Conservation (phyloP, 92 coral and sea anemone genomes). For the Paragorgia papillata region DNA sequence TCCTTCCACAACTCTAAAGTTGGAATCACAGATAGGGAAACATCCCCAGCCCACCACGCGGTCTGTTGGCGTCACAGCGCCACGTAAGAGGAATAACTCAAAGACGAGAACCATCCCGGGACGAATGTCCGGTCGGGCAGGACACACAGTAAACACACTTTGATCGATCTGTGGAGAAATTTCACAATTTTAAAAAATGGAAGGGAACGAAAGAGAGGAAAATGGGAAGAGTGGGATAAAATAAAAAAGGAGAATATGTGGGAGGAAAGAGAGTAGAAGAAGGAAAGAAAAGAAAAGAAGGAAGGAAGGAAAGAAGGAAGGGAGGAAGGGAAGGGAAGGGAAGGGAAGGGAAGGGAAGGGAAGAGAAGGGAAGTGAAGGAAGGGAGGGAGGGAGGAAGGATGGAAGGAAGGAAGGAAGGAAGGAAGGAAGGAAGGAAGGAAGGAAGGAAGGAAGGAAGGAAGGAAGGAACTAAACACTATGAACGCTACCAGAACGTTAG, state of each 20-base stretch:
- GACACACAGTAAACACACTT: slow-evolving; percentile 99
- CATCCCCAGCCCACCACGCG: slow-evolving; percentile 99
- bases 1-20: slow-evolving; percentile 96
- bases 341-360: too few species aligned
- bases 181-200: neutral
- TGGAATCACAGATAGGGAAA: slow-evolving; percentile 95
- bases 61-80: slow-evolving; percentile 96
- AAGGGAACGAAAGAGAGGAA: neutral
- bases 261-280: neutral
- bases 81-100: slow-evolving; percentile 91
- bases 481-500: neutral
- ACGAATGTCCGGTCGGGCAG: slow-evolving; percentile 94
- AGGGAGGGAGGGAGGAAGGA: neutral
- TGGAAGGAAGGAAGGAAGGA: neutral
- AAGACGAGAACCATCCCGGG: slow-evolving; percentile 97
- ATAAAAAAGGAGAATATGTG: neutral
- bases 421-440: neutral
- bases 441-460: neutral
- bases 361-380: neutral
- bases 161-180: slow-evolving; percentile 80
- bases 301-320: neutral
- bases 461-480: neutral
- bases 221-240: neutral
- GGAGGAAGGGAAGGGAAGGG: neutral
- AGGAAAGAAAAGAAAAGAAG: neutral